These are phyloP conservation scores for Sylvietta virens DNA, from an alignment of 2,113 vertebrate species.

Conservation along the genomic window DNA sequence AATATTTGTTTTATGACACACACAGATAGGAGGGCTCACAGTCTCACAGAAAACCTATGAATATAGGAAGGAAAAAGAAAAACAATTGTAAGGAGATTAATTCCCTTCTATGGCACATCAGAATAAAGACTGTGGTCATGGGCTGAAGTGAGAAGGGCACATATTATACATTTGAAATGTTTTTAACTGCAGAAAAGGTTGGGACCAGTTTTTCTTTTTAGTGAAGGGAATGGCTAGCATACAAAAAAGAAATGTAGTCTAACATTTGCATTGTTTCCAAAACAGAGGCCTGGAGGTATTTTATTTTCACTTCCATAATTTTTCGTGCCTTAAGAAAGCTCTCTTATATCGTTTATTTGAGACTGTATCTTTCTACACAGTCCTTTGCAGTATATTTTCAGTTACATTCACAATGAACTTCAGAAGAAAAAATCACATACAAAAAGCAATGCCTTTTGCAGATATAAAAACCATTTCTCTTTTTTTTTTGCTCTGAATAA, in stretches of 20 bases:
- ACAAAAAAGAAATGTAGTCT: background rate
- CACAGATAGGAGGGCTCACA: background rate
- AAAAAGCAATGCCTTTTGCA: conserved; percentile 37
- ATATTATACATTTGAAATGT: background rate
- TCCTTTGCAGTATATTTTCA: conserved; percentile 3
- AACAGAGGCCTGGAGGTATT: background rate
- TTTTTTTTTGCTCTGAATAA: background rate
- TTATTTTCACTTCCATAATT: background rate
- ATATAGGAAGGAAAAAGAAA: background rate
- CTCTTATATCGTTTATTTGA: conserved; percentile 12
- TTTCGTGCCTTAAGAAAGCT: conserved; percentile 13
- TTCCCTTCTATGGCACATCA: background rate
- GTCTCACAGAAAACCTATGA: background rate
- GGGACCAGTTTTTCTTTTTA: background rate
- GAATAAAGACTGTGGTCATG: background rate
- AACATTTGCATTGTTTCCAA: background rate
- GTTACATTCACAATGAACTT: background rate
- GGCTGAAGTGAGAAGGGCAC: background rate
- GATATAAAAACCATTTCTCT: background rate
- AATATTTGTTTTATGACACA: background rate
- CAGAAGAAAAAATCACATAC: background rate
- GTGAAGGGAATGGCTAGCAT: background rate
- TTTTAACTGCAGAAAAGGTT: background rate
- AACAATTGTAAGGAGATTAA: background rate
- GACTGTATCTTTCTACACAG: background rate